Percentiles rank a stretch among this genome's conserved stretches.
phyloP scores from a whole-genome alignment of 2,113 vertebrate species.

The Gobius niger region DNA sequence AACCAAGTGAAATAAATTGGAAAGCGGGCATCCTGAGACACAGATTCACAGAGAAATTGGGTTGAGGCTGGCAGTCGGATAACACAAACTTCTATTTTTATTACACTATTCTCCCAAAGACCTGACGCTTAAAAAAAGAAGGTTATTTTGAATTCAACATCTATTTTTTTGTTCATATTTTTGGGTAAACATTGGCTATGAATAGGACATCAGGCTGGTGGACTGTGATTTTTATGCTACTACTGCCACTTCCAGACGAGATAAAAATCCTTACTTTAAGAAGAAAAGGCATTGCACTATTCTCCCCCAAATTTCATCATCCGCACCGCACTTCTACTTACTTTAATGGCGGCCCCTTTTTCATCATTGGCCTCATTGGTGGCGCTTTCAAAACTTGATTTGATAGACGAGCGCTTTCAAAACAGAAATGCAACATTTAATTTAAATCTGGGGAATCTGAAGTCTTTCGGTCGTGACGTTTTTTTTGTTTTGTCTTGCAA shows the following conservation, averaged over 20 bases:
- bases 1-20: conserved; percentile 11
- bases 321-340: neutral
- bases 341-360: neutral
- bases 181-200: neutral
- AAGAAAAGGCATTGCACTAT: neutral
- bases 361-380: neutral
- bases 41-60: conserved; percentile 1
- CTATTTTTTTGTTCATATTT: neutral
- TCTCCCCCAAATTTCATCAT: neutral
- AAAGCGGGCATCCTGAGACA: conserved; percentile 11
- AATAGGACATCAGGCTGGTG: neutral
- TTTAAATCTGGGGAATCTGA: too few species aligned
- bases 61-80: conserved; percentile 3
- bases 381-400: neutral
- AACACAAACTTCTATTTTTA: conserved; percentile 20
- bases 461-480: too few species aligned
- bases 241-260: neutral
- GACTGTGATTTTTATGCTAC: neutral
- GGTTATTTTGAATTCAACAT: neutral
- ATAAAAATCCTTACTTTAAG: neutral
- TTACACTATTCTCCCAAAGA: conserved; percentile 27
- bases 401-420: neutral
- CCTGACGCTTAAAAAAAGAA: conserved; percentile 7
- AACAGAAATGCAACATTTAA: too few species aligned
- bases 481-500: too few species aligned